Percentiles rank a stretch among this genome's conserved stretches.
These are phyloP conservation scores for Neostethus bicornis DNA, from an alignment of 2,797 vertebrate species.

Conservation along the genomic window DNA sequence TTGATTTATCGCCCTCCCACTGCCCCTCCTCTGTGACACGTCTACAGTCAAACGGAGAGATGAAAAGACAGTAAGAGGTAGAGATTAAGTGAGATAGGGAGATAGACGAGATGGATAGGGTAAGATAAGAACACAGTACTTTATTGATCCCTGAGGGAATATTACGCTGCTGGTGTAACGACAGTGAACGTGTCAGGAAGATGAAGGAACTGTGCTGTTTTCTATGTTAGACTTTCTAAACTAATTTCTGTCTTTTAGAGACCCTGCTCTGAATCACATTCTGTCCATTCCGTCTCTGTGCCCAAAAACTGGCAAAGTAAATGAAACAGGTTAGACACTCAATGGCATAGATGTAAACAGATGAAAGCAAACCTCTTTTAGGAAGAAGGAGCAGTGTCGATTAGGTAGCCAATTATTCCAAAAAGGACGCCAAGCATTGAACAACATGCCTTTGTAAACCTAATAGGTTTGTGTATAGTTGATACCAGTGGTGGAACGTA, in stretches of 20 bases:
- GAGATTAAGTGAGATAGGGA: conserved; percentile 62
- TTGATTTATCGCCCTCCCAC: conserved; percentile 59
- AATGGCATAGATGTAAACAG: no score
- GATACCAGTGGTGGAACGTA: no score
- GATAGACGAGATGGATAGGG: conserved; percentile 54
- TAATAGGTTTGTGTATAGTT: no score
- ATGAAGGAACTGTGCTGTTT: conserved; percentile 54
- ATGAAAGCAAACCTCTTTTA: no score
- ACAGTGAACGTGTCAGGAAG: conserved; percentile 48
- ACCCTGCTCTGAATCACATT: conserved; percentile 42
- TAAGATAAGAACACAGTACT: conserved; percentile 52
- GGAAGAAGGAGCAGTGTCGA: conserved; percentile 3
- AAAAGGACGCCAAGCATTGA: no score
- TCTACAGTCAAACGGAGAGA: conserved; percentile 50
- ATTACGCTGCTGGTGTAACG: conserved; percentile 72
- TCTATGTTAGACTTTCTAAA: conserved; percentile 34
- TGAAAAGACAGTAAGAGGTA: conserved; percentile 71
- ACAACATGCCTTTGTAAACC: no score
- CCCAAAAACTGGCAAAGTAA: conserved; percentile 38
- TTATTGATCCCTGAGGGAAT: conserved; percentile 73
- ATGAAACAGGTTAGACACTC: conserved; percentile 42
- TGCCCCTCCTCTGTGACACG: conserved; percentile 57
- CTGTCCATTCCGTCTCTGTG: conserved; percentile 41
- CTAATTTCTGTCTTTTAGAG: conserved; percentile 41
- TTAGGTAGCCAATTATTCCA: conserved; percentile 58